A percentile compares a stretch with the other conserved stretches of the same genome.
Conservation (phyloP, 2,113 vertebrate genomes). For the Mugil cephalus region DNA sequence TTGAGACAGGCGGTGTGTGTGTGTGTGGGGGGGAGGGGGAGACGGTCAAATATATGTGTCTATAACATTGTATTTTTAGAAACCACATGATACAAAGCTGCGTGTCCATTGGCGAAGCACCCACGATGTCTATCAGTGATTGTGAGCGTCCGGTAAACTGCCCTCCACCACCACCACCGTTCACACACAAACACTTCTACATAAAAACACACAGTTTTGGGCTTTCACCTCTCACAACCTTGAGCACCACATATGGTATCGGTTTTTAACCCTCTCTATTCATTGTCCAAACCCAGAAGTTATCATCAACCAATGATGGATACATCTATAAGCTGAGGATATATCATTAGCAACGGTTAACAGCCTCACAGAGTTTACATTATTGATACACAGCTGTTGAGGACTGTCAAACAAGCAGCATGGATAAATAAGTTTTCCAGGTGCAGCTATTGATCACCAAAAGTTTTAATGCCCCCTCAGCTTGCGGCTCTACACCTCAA, state of each 20-base stretch:
- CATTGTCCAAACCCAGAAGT: conserved; percentile 65
- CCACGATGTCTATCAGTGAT: conserved; percentile 37
- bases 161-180: background rate
- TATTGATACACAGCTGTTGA: conserved; percentile 74
- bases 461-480: conserved; percentile 42
- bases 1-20: no score
- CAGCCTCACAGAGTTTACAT: conserved; percentile 70
- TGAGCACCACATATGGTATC: conserved; percentile 58
- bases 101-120: conserved; percentile 43
- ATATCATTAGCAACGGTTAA: conserved; percentile 79
- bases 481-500: conserved; percentile 40
- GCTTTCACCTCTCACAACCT: conserved; percentile 29
- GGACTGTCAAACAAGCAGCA: conserved; percentile 76
- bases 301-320: conserved; percentile 72
- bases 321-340: conserved; percentile 74
- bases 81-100: conserved; percentile 63
- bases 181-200: conserved; percentile 24
- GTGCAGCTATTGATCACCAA: conserved; percentile 77
- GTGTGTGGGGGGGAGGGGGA: no score
- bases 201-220: conserved; percentile 37
- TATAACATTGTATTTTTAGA: conserved; percentile 71
- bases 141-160: conserved; percentile 38
- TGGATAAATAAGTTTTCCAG: conserved; percentile 77
- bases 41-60: conserved; percentile 37
- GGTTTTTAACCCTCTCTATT: conserved; percentile 70